Evolutionary conservation across 2,113 vertebrate species (phyloP).

Genomic region (Oreotrochilus melanogaster): DNA sequence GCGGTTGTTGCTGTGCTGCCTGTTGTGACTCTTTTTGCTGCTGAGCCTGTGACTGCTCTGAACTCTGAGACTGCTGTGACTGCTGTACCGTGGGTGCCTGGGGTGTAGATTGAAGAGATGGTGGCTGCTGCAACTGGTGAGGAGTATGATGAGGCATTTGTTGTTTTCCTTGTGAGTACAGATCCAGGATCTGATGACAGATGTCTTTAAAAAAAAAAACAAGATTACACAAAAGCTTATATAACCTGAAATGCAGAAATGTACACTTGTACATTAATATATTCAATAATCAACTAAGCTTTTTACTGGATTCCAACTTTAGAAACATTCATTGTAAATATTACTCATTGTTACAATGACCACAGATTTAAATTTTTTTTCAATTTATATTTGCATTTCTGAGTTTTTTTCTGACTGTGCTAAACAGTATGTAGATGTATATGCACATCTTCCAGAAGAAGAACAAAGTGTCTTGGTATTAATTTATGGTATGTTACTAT

Average conservation of each 20-base stretch:
- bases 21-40: constrained; percentile 77
- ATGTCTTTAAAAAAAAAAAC: constrained; percentile 82
- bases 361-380: neutral
- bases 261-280: neutral
- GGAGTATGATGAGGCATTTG: constrained; percentile 94
- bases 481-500: neutral
- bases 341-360: neutral
- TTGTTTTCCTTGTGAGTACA: constrained; percentile 98
- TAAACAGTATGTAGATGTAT: neutral
- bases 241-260: neutral
- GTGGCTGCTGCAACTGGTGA: constrained; percentile 85
- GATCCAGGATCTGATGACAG: constrained; percentile 98
- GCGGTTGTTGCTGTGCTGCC: constrained; percentile 56
- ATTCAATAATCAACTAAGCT: neutral
- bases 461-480: neutral
- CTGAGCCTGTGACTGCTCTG: constrained; percentile 72
- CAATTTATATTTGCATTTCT: neutral
- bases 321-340: neutral
- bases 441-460: neutral
- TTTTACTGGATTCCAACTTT: neutral
- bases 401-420: neutral
- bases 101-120: constrained; percentile 78
- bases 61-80: constrained; percentile 63
- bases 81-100: constrained; percentile 75
- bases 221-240: neutral